Evolutionary conservation across 2,797 vertebrate genomes (phyloP).

Genomic region (Pipistrellus pygmaeus): DNA sequence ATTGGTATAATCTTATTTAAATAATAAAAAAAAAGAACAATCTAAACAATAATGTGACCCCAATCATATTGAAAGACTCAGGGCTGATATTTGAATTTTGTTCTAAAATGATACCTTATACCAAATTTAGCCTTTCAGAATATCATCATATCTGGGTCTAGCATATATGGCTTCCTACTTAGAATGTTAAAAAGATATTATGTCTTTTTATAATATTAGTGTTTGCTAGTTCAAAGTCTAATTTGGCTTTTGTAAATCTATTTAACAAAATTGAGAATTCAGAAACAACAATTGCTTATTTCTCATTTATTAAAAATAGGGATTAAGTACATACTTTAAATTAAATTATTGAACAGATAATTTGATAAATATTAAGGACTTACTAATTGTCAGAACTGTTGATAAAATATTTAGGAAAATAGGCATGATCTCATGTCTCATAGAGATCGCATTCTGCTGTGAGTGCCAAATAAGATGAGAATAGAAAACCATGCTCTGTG

Average conservation of each 20-base stretch:
- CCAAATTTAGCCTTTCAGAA: neutral
- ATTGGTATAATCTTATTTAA: neutral
- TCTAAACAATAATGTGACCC: neutral
- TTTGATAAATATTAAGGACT: neutral
- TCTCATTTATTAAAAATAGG: neutral
- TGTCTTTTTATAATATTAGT: neutral
- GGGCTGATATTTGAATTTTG: neutral
- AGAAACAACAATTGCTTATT: neutral
- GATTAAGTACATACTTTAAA: neutral
- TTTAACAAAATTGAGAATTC: neutral
- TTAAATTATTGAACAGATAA: neutral
- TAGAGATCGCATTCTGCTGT: neutral
- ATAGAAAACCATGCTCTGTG: neutral
- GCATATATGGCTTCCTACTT: neutral
- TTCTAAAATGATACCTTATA: neutral
- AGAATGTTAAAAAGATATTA: neutral
- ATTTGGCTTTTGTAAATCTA: neutral
- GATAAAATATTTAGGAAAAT: constrained; percentile 15
- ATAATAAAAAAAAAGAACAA: neutral
- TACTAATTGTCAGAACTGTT: neutral
- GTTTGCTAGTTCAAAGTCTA: neutral
- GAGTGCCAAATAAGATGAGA: neutral
- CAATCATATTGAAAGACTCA: neutral
- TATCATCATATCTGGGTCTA: neutral
- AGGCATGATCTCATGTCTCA: neutral